phyloP scores from a whole-genome alignment of 2,113 vertebrate species.

The Bos javanicus region DNA sequence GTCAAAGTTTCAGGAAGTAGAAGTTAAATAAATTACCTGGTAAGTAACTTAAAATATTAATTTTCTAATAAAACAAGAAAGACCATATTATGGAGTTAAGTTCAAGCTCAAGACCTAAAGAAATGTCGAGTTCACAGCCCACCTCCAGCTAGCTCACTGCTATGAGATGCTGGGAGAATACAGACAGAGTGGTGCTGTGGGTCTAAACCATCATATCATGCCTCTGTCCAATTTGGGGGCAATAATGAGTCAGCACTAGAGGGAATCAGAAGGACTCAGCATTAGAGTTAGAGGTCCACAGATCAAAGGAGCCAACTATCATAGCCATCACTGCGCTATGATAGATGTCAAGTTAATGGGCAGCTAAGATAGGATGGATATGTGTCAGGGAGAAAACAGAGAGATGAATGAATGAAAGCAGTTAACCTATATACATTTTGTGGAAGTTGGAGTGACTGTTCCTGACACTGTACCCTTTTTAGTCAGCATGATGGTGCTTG shows the following conservation, averaged over 20 bases:
- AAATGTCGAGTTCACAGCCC: not conserved
- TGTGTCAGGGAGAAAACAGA: not conserved
- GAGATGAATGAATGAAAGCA: not conserved
- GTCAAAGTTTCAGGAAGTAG: not conserved
- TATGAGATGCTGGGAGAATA: not conserved
- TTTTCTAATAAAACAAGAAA: not conserved
- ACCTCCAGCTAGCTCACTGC: not conserved
- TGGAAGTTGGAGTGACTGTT: not conserved
- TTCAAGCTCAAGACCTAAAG: not conserved
- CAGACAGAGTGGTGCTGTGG: accelerated
- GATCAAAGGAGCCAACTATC: not conserved
- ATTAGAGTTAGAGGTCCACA: not conserved
- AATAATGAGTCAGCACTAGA: not conserved
- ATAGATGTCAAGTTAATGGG: not conserved
- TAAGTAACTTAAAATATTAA: not conserved
- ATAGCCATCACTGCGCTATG: not conserved
- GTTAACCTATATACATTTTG: not conserved
- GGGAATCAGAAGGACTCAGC: not conserved
- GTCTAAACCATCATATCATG: not conserved
- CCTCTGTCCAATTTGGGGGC: not conserved
- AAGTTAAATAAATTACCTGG: not conserved
- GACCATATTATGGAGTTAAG: not conserved
- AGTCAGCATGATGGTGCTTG: not conserved
- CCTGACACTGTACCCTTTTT: not conserved
- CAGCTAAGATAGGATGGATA: not conserved